These are phyloP conservation scores for Perca flavescens DNA, from an alignment of 2,113 vertebrate species.

Conservation along the genomic window DNA sequence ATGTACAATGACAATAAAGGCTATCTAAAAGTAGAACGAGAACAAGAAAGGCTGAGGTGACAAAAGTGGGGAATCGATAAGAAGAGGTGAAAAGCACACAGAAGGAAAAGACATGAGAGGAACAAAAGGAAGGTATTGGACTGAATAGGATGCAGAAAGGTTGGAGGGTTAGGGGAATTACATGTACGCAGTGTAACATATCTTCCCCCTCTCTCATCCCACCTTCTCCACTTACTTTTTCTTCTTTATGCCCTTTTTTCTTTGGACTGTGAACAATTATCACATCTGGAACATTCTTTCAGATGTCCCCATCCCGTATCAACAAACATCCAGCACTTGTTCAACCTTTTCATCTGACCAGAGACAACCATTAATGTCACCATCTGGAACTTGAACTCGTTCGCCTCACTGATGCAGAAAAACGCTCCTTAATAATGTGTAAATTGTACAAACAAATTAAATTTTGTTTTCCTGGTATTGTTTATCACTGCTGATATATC, in stretches of 20 bases:
- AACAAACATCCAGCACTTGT: slow-evolving; percentile 59
- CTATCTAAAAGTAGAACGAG: neutral
- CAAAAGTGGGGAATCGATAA: neutral
- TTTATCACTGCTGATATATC: neutral
- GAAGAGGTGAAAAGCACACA: slow-evolving; percentile 12
- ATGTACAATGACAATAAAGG: no score
- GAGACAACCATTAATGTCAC: neutral
- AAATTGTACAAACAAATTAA: neutral
- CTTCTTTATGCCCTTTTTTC: neutral
- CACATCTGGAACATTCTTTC: slow-evolving; percentile 55
- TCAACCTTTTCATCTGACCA: slow-evolving; percentile 43
- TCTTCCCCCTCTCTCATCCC: slow-evolving; percentile 5
- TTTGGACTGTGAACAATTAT: slow-evolving; percentile 51
- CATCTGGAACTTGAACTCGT: slow-evolving; percentile 42
- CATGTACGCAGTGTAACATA: slow-evolving; percentile 11
- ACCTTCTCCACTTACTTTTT: neutral
- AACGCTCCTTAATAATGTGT: neutral
- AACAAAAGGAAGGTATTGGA: neutral
- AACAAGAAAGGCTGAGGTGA: neutral
- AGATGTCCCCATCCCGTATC: slow-evolving; percentile 24
- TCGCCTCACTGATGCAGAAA: slow-evolving; percentile 18
- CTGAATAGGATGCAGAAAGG: slow-evolving; percentile 2
- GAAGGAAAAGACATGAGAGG: neutral
- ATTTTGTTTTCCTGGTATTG: neutral
- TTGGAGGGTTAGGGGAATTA: neutral